Evolutionary conservation across 1,140 invertebrate species (phyloP), one percentile per base, ranked within the genome.

Genomic region (Leptinotarsa texana): DNA sequence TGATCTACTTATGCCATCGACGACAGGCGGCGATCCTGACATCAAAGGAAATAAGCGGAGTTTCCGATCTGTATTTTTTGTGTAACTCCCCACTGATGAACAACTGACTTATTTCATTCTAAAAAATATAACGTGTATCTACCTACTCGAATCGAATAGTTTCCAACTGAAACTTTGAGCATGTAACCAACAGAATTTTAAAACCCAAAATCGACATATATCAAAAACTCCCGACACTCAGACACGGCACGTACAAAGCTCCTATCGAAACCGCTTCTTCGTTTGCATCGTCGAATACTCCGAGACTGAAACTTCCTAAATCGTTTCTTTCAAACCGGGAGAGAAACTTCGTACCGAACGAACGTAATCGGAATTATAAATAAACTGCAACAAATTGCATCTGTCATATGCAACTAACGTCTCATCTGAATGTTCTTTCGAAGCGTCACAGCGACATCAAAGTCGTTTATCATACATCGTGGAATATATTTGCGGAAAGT

Each of bases 351-450:
- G 51, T 57, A 18, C 51, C 17, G 51, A 57, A 57, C 51, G 51
- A 66, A 66, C 63, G 63, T n/a, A 15, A 11, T 24, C 67, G 24
- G 67, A 69, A 69, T 69, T 69, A 69, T 69, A 42, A 42, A 42
- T 42, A 42, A 69, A 47, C 27, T 33, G 67, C 67, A 69, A 69
- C 67, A 49, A 69, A 69, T 69, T 69, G 67, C 67, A 69, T 49
- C 67, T 69, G 67, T 69, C 67, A 69, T 69, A 47, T 69, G 67
- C 67, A 69, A 69, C 15, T 69, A 47, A 33, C 67, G 21, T 65
- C 18, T 65, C 21, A 65, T 57, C 15, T 18, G 51, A 18, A n/a
- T 17, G 51, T 57, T 57, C 51, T 57, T 18, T 57, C 6, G 6
- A 17, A 15, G 21, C 24, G 27, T 22, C 63, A 65, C 63, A 17